Percentiles rank a stretch among this genome's conserved stretches.
Conservation (phyloP, 2,797 vertebrate genomes). For the Sebastiscus albofasciatus region DNA sequence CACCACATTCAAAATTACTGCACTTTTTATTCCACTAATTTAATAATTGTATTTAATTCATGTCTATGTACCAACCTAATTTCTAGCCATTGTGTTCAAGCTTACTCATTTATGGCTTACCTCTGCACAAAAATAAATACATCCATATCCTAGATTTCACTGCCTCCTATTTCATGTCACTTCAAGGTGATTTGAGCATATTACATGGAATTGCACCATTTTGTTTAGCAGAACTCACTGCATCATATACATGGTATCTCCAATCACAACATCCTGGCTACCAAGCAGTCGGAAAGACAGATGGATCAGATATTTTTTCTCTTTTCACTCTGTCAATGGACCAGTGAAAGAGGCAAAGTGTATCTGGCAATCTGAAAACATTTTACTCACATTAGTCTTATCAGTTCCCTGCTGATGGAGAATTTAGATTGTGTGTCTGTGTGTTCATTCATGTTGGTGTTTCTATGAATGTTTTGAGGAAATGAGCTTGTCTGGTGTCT, state of each 20-base stretch:
- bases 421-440: slow-evolving; percentile 1
- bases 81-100: background rate
- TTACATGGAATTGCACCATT: background rate
- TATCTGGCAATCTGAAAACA: background rate
- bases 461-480: background rate
- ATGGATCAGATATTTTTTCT: background rate
- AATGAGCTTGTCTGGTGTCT: background rate
- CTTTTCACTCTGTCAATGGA: background rate
- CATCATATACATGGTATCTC: background rate
- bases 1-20: too few species aligned
- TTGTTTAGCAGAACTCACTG: background rate
- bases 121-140: too few species aligned
- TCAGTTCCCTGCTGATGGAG: background rate
- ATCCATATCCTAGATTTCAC: background rate
- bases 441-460: background rate
- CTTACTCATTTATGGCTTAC: too few species aligned
- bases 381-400: background rate
- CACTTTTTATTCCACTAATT: background rate
- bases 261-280: background rate
- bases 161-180: background rate
- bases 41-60: background rate
- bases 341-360: background rate
- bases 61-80: background rate
- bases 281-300: background rate
- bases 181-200: background rate